phyloP scores from a whole-genome alignment of 2,888 invertebrate species.

The Cosmia pyralina region DNA sequence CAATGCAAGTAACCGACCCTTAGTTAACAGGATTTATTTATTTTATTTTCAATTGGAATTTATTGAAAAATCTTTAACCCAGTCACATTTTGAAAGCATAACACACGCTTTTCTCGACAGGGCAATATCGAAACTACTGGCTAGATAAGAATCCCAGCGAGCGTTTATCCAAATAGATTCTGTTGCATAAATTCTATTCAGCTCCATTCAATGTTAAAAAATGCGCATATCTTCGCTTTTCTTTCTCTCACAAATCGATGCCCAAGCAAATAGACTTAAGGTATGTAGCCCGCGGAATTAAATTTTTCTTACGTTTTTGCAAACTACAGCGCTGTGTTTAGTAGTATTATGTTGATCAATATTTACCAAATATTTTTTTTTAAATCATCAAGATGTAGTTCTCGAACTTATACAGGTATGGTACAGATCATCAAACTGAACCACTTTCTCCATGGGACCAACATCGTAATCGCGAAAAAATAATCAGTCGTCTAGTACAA shows the following conservation, averaged over 20 bases:
- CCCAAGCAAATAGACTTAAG: conserved; percentile 30
- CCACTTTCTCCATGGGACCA: too few species aligned
- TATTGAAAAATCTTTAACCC: too few species aligned
- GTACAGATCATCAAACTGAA: too few species aligned
- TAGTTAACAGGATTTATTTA: too few species aligned
- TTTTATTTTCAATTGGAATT: too few species aligned
- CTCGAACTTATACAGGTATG: too few species aligned
- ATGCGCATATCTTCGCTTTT: conserved; percentile 50
- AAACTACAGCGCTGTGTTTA: not conserved
- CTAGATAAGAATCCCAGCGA: conserved; percentile 20
- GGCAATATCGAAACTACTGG: conserved; percentile 12
- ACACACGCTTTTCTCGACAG: not conserved
- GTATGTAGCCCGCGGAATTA: not conserved
- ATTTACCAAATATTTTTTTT: not conserved
- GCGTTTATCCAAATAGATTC: conserved; percentile 25
- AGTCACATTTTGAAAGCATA: not conserved
- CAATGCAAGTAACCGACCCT: too few species aligned
- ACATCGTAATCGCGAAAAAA: too few species aligned
- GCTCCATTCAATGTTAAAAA: conserved; percentile 47
- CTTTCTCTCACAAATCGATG: conserved; percentile 22
- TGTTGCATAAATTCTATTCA: conserved; percentile 50
- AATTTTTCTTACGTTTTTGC: not conserved
- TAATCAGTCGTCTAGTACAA: too few species aligned
- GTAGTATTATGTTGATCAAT: too few species aligned
- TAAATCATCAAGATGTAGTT: not conserved